Base-by-base conservation (phyloP, 2,888 invertebrate genomes). In the Agriotes lineatus region DNA sequence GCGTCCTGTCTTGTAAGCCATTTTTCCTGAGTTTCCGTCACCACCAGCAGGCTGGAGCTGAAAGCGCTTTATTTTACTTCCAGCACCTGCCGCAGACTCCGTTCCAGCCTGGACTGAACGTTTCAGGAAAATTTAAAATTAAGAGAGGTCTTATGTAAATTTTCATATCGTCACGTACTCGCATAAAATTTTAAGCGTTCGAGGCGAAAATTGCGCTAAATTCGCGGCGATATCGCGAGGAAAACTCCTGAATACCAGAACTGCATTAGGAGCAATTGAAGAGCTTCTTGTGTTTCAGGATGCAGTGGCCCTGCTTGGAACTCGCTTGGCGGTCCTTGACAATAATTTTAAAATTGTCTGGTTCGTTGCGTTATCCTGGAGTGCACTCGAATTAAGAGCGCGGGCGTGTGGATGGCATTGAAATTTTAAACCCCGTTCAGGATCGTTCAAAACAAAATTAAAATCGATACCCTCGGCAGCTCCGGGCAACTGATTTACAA, bases 61-160 rank as follows among this genome's bases (percentile, higher is more conserved):
- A 37, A 16, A 57, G 22, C 18, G 52, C 25, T 65, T 65, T 65
- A 65, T 65, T 65, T 50, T 65, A 65, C 25, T 59, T 37, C 30
- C 65, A 50, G 12, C 65, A 65, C 65, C 65, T 65, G 65, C 57
- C 50, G 65, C 58, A 58, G 48, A 65, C 65, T 65, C 48, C 50
- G 52, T 65, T 48, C 56, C 33, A 25, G 50, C 37, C 16, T 16
- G 14, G 48, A 37, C 37, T 25, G 50, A 65, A 25, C 25, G 25
- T 25, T 25, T 25, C 25, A 25, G 25, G 25, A 25, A 25, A 65
- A 58, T 65, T 58, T 65, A 50, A 59, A 65, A 65, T 65, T 65
- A 65, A 65, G 65, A 48, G 58, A 58, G 50, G 58, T 52, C 65
- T 65, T 65, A 65, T 65, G 65, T 65, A 65, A 65, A 65, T 65